A percentile compares a stretch with the other conserved stretches of the same genome.
These are phyloP conservation scores for Chlorospingus semifuscus DNA, from an alignment of 2,797 vertebrate species.

Conservation along the genomic window DNA sequence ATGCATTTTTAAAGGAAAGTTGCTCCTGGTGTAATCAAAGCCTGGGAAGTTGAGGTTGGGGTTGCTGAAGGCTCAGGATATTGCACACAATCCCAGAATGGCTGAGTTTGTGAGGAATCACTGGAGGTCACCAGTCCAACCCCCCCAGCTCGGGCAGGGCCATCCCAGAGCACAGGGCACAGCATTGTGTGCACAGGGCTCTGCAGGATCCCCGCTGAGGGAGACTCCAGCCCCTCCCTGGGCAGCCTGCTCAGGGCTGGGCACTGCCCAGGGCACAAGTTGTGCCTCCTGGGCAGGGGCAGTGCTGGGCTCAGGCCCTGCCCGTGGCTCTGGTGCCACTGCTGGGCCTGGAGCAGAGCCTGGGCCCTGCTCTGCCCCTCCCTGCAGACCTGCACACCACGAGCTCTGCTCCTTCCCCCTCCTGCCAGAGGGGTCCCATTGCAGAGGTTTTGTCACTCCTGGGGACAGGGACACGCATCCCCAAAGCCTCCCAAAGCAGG, in stretches of 20 bases:
- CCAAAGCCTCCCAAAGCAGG: neutral
- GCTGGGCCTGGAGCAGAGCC: neutral
- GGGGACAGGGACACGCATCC: neutral
- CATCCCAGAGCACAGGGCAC: neutral
- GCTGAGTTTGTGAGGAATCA: neutral
- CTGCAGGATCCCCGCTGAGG: neutral
- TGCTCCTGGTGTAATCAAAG: neutral
- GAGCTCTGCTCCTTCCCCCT: neutral
- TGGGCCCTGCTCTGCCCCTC: neutral
- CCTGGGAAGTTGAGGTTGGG: neutral
- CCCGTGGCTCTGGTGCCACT: neutral
- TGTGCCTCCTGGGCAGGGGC: neutral
- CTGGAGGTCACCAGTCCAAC: neutral
- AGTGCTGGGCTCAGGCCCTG: neutral
- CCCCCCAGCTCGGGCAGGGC: neutral
- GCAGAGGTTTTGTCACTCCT: neutral
- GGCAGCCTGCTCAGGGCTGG: neutral
- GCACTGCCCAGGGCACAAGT: neutral
- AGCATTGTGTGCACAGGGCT: neutral
- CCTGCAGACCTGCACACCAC: neutral
- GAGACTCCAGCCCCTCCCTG: neutral
- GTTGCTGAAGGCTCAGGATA: neutral
- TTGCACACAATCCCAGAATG: neutral
- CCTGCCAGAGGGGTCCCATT: rapidly evolving
- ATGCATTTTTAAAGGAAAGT: neutral